Percentiles rank a stretch among this genome's conserved stretches.
Conservation (phyloP, 2,797 vertebrate genomes). For the Argentina silus region DNA sequence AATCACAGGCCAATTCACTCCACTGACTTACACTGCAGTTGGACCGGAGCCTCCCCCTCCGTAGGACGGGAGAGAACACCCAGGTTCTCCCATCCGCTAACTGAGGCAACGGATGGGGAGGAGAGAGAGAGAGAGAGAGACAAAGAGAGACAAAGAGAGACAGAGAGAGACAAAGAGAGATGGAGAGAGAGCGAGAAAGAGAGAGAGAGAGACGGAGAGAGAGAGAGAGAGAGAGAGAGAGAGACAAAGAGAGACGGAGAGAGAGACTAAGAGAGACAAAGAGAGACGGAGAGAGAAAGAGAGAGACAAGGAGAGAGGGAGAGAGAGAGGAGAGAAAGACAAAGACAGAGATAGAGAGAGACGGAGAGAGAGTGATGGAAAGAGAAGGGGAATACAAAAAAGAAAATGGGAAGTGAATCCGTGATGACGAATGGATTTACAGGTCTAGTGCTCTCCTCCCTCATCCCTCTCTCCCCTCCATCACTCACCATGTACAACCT, state of each 20-base stretch:
- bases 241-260: conserved; percentile 21
- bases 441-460: neutral
- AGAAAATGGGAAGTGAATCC: too few species aligned
- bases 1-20: neutral
- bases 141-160: neutral
- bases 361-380: conserved; percentile 27
- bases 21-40: conserved; percentile 46
- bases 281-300: conserved; percentile 12
- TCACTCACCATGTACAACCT: neutral
- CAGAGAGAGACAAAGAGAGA: neutral
- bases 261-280: conserved; percentile 31
- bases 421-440: neutral
- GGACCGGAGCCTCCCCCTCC: conserved; percentile 63
- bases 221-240: neutral
- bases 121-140: neutral
- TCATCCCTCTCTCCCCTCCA: neutral
- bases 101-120: conserved; percentile 61
- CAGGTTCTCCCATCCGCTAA: conserved; percentile 91
- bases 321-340: neutral
- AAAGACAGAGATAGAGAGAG: neutral
- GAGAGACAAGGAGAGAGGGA: conserved; percentile 1
- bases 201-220: neutral
- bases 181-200: neutral
- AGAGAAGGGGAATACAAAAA: too few species aligned
- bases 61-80: conserved; percentile 88